A percentile compares a stretch with the other conserved stretches of the same genome.
Conservation (phyloP, 2,113 vertebrate genomes). For the Myrmecophaga tridactyla region DNA sequence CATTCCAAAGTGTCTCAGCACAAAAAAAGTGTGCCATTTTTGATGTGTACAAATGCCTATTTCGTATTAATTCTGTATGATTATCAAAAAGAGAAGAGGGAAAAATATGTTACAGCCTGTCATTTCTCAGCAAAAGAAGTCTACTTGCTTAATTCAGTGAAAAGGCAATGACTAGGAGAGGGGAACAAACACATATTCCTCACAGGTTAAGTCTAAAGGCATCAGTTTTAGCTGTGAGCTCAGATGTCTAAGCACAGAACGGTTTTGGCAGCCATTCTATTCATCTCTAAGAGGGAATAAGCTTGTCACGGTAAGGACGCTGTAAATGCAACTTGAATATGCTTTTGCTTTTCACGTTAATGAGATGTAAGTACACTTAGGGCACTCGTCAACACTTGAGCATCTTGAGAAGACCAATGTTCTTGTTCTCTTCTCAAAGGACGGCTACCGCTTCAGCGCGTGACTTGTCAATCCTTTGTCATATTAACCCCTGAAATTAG, state of each 20-base stretch:
- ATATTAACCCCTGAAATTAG: constrained; percentile 59
- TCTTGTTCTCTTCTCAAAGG: constrained; percentile 45
- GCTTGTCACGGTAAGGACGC: constrained; percentile 41
- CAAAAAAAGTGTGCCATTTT: background rate
- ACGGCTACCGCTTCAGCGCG: background rate
- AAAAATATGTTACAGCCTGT: background rate
- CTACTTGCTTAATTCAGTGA: constrained; percentile 21
- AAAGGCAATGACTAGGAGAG: constrained; percentile 7
- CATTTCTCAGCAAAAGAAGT: constrained; percentile 6
- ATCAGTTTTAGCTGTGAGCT: constrained; percentile 31
- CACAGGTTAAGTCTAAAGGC: constrained; percentile 43
- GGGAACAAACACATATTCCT: constrained; percentile 39
- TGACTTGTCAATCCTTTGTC: constrained; percentile 8
- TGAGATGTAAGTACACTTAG: constrained; percentile 39
- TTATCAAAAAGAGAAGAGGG: background rate
- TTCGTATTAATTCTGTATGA: background rate
- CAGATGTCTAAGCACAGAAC: background rate
- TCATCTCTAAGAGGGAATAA: constrained; percentile 47
- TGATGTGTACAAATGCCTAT: background rate
- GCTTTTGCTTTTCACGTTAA: constrained; percentile 58
- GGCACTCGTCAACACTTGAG: constrained; percentile 24
- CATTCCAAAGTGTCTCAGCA: background rate
- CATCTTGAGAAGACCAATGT: constrained; percentile 5
- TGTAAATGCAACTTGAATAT: constrained; percentile 49
- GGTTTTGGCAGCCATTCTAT: background rate